phyloP scores from a whole-genome alignment of 1,140 invertebrate species.

The Caenorhabditis brenneri region DNA sequence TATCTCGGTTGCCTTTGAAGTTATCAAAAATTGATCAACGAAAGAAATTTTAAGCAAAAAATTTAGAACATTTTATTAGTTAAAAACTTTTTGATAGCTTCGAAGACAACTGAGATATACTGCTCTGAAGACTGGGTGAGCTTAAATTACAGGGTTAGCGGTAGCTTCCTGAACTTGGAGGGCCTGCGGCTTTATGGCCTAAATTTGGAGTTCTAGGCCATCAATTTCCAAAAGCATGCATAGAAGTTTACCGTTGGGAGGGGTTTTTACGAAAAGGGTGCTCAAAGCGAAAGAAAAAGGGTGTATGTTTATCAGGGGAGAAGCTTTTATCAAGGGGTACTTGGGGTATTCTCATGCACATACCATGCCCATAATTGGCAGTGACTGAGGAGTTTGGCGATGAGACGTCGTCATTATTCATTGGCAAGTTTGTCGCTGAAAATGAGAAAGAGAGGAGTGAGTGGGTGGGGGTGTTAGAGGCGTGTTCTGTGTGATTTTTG shows the following conservation, averaged over 20 bases:
- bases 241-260: not conserved
- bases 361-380: constrained; percentile 40
- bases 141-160: too few relatives aligned
- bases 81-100: too few relatives aligned
- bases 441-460: not conserved
- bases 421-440: not conserved
- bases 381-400: constrained; percentile 26
- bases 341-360: not conserved
- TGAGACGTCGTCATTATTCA: not conserved
- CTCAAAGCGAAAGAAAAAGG: not conserved
- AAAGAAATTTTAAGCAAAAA: too few relatives aligned
- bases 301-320: not conserved
- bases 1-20: too few relatives aligned
- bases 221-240: constrained; percentile 15
- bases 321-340: too few relatives aligned
- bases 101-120: too few relatives aligned
- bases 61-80: too few relatives aligned
- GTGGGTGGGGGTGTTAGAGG: not conserved
- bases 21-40: not conserved
- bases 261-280: not conserved
- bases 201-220: too few relatives aligned
- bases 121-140: too few relatives aligned
- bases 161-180: not conserved
- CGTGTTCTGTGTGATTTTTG: not conserved
- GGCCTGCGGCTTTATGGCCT: too few relatives aligned